phyloP scores from a whole-genome alignment of 2,888 invertebrate species.

The Scelioninae gen. 2 region DNA sequence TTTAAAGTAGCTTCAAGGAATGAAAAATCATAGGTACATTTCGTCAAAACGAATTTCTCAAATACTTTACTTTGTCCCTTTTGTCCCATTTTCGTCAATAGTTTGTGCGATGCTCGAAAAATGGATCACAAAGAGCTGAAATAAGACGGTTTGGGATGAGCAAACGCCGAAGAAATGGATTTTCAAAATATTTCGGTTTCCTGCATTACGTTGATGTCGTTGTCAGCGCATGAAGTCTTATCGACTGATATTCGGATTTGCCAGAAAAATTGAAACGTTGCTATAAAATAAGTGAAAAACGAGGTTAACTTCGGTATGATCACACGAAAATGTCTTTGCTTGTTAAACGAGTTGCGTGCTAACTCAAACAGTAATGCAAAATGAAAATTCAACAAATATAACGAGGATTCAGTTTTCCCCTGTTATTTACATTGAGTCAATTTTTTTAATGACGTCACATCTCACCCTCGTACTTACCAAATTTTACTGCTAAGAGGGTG shows the following conservation, averaged over 20 bases:
- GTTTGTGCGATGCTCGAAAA: conserved; percentile 25
- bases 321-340: background rate
- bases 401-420: conserved; percentile 20
- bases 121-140: conserved; percentile 1
- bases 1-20: conserved; percentile 59
- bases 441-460: conserved; percentile 58
- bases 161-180: too few species aligned
- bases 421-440: conserved; percentile 52
- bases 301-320: background rate
- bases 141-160: too few species aligned
- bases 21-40: conserved; percentile 58
- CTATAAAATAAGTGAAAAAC: too few species aligned
- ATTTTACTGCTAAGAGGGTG: conserved; percentile 55
- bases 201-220: too few species aligned
- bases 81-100: conserved; percentile 20
- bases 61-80: conserved; percentile 18
- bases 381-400: conserved; percentile 42
- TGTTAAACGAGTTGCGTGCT: background rate
- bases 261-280: too few species aligned
- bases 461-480: conserved; percentile 51
- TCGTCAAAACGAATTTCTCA: conserved; percentile 56
- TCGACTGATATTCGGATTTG: too few species aligned
- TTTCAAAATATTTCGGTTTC: too few species aligned
- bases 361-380: conserved; percentile 15
- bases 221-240: too few species aligned